Evolutionary conservation across 1,140 invertebrate genomes (phyloP), one percentile per base, ranked within the genome.

Genomic region (Apis dorsata): DNA sequence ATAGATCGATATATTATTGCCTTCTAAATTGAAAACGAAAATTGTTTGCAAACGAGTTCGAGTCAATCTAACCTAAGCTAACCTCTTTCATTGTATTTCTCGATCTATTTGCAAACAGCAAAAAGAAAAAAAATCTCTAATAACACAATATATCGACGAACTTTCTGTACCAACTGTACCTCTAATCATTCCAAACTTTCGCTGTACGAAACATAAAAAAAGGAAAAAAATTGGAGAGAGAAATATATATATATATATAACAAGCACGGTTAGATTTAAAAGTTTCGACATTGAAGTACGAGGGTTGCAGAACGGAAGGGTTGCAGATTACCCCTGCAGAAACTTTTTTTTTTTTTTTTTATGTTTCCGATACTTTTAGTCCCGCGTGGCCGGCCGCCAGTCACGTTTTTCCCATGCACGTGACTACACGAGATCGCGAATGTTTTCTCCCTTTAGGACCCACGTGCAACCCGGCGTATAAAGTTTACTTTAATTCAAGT

Each of bases 381-480:
- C 69, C 69, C 69, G 49, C 69, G 69, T 55, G 69, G 51, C 69
- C 19, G n/a, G 51, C n/a, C 51, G 51, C 51, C 69, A 71, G 51
- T 71, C 69, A 71, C 69, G 69, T 60, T 74, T 74, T 49, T 44
- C 57, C 34, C 34, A 60, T 74, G 59, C 72, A 74, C 72, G 72
- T 60, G 72, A 49, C 57, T 73, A 34, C 17, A 44, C n/a, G 53
- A 28, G 55, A 21, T 73, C 71, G 28, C 10, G 55, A 73, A 73
- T 73, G 72, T 74, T 74, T 60, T 19, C 72, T 34, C 72, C 44
- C 34, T 49, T 13, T 9, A 21, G 51, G 34, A 44, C 7, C 72
- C 24, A 74, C 53, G 72, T 49, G 72, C 59, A 28, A 13, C 7
- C 12, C 55, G 44, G 17, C 57, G 15, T 21, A n/a, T 7, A 74